phyloP scores from a whole-genome alignment of 2,113 vertebrate genomes.

The Ailuropoda melanoleuca region DNA sequence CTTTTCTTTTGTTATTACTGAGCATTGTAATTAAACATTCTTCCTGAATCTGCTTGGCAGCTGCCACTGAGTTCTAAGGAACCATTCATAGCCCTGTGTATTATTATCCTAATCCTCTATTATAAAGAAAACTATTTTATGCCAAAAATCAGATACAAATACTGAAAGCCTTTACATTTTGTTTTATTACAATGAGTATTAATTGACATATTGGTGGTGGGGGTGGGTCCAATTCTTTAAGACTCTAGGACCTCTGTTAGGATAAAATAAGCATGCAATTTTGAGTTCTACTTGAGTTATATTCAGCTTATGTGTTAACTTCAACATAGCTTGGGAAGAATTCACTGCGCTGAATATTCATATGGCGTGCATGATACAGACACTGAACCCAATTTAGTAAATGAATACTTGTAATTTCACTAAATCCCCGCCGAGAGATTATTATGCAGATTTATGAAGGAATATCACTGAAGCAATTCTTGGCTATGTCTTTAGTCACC shows the following conservation, averaged over 20 bases:
- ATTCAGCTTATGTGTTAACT: slow-evolving; percentile 78
- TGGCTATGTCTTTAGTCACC: slow-evolving; percentile 84
- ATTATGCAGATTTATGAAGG: slow-evolving; percentile 90
- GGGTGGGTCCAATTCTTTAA: slow-evolving; percentile 29
- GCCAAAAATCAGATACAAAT: slow-evolving; percentile 65
- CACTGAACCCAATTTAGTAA: slow-evolving; percentile 90
- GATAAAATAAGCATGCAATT: slow-evolving; percentile 73
- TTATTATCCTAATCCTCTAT: slow-evolving; percentile 68
- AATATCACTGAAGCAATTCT: slow-evolving; percentile 87
- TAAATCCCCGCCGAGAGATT: slow-evolving; percentile 86
- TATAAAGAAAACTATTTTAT: slow-evolving; percentile 62
- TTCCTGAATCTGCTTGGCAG: slow-evolving; percentile 71
- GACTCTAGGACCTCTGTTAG: slow-evolving; percentile 17
- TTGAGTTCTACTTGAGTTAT: slow-evolving; percentile 71
- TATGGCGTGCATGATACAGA: slow-evolving; percentile 83
- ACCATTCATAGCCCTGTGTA: slow-evolving; percentile 63
- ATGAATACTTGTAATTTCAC: slow-evolving; percentile 90
- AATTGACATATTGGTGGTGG: neutral
- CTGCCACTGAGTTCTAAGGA: slow-evolving; percentile 71
- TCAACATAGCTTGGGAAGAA: slow-evolving; percentile 80
- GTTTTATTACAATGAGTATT: slow-evolving; percentile 19
- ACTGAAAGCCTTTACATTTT: slow-evolving; percentile 48
- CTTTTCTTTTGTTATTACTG: slow-evolving; percentile 71
- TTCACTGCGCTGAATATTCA: slow-evolving; percentile 87
- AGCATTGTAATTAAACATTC: slow-evolving; percentile 70